These are phyloP conservation scores for Porites lobata DNA, from an alignment of 92 coral and sea anemone genomes.

Conservation along the genomic window DNA sequence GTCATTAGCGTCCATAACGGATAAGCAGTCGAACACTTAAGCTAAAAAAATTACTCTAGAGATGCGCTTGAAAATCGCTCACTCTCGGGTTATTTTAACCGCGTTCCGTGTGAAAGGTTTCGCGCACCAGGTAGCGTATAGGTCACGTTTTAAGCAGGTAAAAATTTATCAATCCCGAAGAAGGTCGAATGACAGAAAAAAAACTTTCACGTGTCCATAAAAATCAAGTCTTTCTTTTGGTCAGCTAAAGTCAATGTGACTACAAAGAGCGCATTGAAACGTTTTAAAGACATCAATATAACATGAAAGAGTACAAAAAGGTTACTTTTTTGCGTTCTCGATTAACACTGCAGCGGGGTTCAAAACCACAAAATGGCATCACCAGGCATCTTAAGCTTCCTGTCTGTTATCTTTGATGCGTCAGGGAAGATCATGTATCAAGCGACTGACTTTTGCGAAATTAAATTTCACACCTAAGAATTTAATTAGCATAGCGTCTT, in stretches of 20 bases:
- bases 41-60: no score
- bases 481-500: slow-evolving; percentile 1
- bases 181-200: not conserved
- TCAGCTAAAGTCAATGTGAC: not conserved
- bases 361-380: not conserved
- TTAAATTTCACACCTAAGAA: slow-evolving; percentile 4
- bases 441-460: not conserved
- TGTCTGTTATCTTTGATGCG: not conserved
- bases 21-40: no score
- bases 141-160: no score
- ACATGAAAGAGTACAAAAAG: no score
- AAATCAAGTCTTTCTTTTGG: not conserved
- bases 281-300: not conserved
- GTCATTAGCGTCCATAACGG: no score
- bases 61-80: no score
- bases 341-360: not conserved
- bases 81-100: no score
- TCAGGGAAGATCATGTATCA: slow-evolving; percentile 5
- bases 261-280: not conserved
- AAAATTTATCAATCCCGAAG: no score
- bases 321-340: no score
- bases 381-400: not conserved
- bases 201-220: not conserved
- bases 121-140: no score
- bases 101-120: no score